Base-by-base conservation (phyloP, 2,797 vertebrate genomes). In the Alca torda region DNA sequence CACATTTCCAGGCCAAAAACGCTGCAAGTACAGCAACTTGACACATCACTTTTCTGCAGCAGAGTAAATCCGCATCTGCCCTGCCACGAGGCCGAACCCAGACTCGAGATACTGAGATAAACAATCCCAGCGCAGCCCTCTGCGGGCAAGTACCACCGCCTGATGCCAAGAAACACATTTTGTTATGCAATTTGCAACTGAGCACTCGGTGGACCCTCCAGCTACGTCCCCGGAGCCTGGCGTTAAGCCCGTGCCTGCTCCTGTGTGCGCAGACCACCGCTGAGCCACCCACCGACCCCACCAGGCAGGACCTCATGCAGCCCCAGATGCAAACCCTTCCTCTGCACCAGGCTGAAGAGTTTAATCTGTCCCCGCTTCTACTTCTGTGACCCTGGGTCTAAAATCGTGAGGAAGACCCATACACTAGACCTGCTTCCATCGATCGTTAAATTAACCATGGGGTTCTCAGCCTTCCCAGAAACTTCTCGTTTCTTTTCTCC, bases 371-470 rank as follows among this genome's bases (percentile, higher is more conserved):
- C 48, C n/a, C 68, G 20, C 10, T 80, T 60, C 78, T 50, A 18
- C 26, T 56, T 31, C 65, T 61, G 72, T 2, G 17, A 60, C 46
- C 2, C 1, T 0, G 1, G 11, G 33, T 63, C 39, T 90, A 60
- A 81, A 86, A 67, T 9, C 2, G 1, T 5, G 24, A 82, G 60
- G 56, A 43, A 89, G 64, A 65, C 31, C 46, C 46, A 30, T 3
- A 37, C 3, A 1, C 18, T 4, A 46, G 45, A 61, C n/a, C 56
- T 46, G 39, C 16, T 74, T 31, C 33, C 0, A 0, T 5, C 0
- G 0, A 53, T 59, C 3, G 1, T 69, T 60, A 63, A 63, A 39
- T 18, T 16, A 89, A 35, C 13, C 0, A 0, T 1, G 5, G 56
- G 73, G 26, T 67, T 80, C n/a, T 60, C 19, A 57, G 74, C 12